Evolutionary conservation across 2,888 invertebrate genomes (phyloP).

Genomic region (Caenorhabditis japonica): DNA sequence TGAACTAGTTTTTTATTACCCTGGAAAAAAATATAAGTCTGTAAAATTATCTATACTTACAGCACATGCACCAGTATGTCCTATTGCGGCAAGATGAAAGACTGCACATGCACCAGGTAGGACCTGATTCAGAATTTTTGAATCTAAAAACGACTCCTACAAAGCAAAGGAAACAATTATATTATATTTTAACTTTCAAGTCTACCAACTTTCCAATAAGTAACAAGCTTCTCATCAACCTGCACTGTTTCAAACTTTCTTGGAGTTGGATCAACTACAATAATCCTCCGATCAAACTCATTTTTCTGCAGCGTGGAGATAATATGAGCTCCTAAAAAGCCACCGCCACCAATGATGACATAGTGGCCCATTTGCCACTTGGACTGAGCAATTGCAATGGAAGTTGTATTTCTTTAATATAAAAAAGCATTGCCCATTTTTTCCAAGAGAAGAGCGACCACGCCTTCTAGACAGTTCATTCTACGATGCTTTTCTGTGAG

Average conservation of each 20-base stretch:
- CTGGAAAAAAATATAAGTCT: constrained; percentile 1
- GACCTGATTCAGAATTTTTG: constrained; percentile 1
- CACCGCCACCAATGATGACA: constrained; percentile 31
- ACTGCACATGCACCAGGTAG: constrained; percentile 20
- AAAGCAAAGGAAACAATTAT: background rate
- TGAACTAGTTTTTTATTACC: background rate
- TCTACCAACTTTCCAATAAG: constrained; percentile 10
- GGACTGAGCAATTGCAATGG: no score
- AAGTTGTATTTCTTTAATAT: no score
- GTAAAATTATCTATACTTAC: background rate
- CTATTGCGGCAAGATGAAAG: constrained; percentile 41
- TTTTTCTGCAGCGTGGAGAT: constrained; percentile 18
- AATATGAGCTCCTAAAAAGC: constrained; percentile 20
- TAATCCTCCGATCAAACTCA: background rate
- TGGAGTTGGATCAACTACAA: constrained; percentile 14
- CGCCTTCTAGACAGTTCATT: constrained; percentile 26
- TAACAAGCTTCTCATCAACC: background rate
- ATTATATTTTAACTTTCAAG: background rate
- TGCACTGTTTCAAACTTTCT: background rate
- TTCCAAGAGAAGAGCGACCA: background rate
- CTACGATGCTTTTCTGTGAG: background rate
- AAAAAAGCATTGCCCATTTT: no score
- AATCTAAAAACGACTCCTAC: constrained; percentile 36
- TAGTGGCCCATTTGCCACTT: constrained; percentile 26
- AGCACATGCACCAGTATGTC: constrained; percentile 22